phyloP scores from a whole-genome alignment of 1,140 invertebrate species.

The Laupala kohalensis region DNA sequence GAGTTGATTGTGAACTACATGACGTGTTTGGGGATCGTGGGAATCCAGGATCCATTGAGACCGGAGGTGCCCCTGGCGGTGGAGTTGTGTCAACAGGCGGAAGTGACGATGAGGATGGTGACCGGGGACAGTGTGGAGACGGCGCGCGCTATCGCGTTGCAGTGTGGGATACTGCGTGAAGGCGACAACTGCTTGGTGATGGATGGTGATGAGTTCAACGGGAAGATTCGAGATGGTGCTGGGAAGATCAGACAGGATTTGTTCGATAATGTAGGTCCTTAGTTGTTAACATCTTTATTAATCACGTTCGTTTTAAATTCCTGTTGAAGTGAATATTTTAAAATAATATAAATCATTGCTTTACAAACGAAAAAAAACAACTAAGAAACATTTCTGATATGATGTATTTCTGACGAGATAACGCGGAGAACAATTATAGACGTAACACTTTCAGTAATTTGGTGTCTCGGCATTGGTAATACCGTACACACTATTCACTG shows the following conservation, averaged over 20 bases:
- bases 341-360: no score
- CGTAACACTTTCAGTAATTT: no score
- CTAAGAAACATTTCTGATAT: no score
- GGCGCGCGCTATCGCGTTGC: constrained; percentile 46
- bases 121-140: constrained; percentile 57
- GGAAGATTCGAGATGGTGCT: constrained; percentile 34
- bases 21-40: constrained; percentile 44
- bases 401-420: no score
- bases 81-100: constrained; percentile 40
- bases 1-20: constrained; percentile 33
- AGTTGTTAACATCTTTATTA: no score
- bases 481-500: no score
- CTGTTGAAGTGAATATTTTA: no score
- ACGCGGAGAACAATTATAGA: no score
- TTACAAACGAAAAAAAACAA: no score
- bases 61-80: constrained; percentile 48
- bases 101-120: constrained; percentile 54
- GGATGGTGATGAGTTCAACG: constrained; percentile 52
- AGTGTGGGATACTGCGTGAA: constrained; percentile 47
- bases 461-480: no score
- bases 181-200: constrained; percentile 42
- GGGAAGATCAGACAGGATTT: constrained; percentile 30
- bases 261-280: constrained; percentile 31
- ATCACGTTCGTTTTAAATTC: no score
- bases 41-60: constrained; percentile 55